These are phyloP conservation scores for Perizoma affinitatum DNA, from an alignment of 2,888 invertebrate species.

Conservation along the genomic window DNA sequence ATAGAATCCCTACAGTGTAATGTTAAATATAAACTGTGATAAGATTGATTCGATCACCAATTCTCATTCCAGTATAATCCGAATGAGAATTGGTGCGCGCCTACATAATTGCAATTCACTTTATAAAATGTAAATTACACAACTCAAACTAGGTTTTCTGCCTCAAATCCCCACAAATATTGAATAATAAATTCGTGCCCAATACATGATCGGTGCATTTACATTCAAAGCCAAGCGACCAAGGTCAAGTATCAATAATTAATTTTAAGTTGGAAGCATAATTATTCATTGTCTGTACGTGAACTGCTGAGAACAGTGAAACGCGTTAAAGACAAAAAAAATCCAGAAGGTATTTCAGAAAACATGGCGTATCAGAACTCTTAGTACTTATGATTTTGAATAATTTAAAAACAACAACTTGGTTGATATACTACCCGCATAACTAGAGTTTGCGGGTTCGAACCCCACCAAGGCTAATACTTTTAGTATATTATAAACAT, in stretches of 20 bases:
- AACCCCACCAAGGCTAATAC: too few species aligned
- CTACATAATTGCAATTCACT: slow-evolving; percentile 29
- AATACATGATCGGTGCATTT: slow-evolving; percentile 50
- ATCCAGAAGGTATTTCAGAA: too few species aligned
- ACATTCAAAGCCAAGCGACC: slow-evolving; percentile 57
- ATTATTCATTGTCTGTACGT: slow-evolving; percentile 27
- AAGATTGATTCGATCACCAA: too few species aligned
- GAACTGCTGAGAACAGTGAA: slow-evolving; percentile 7
- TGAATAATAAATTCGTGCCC: slow-evolving; percentile 37
- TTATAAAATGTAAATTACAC: slow-evolving; percentile 18
- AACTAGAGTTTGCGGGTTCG: too few species aligned
- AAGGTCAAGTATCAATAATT: slow-evolving; percentile 58
- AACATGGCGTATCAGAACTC: too few species aligned
- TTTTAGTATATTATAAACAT: too few species aligned
- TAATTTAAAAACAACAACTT: too few species aligned
- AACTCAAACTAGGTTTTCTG: slow-evolving; percentile 32
- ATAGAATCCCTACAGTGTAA: too few species aligned
- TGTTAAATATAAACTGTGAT: too few species aligned
- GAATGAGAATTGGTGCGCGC: slow-evolving; percentile 14
- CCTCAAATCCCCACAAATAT: slow-evolving; percentile 31
- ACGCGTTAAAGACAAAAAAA: too few species aligned
- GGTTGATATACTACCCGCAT: too few species aligned
- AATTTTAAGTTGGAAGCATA: slow-evolving; percentile 38
- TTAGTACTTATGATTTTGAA: too few species aligned
- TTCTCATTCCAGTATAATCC: slow-evolving; percentile 8